Evolutionary conservation across 2,113 vertebrate genomes (phyloP), one percentile per base, ranked within the genome.

Genomic region (Zapus hudsonius): DNA sequence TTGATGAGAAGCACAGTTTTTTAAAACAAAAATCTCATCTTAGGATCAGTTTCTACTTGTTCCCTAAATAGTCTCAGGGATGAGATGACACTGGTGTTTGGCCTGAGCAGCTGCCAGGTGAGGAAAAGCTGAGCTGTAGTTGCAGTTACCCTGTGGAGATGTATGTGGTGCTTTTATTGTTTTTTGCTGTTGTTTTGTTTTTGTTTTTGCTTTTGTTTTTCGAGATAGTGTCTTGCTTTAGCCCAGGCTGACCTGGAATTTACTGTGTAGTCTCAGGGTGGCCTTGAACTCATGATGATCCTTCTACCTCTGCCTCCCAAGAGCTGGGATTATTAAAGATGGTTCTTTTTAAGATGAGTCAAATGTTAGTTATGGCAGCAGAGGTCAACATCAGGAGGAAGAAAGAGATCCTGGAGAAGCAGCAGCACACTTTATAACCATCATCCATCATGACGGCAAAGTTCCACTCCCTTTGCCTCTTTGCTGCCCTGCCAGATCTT

Each of bases 321-420:
- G n/a, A n/a, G n/a, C n/a, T n/a, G n/a, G n/a, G n/a, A n/a, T n/a
- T n/a, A n/a, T n/a, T n/a, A n/a, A n/a, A n/a, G n/a, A n/a, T n/a
- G n/a, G n/a, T n/a, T n/a, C n/a, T n/a, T 97, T 96, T 96, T 95
- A 87, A 78, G 95, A 98, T 97, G 96, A 97, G 89, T 98, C 97
- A 95, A 95, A 63, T 1, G 74, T 97, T 96, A 94, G 94, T 95
- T 94, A 97, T 97, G 96, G 97, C 96, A 98, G 97, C 97, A 10
- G 76, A 95, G 95, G 95, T 96, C 97, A 97, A 98, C 97, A 98
- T 96, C 97, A 92, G 84, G 94, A 90, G 94, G 44, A 36, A 95
- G 95, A 92, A 90, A 78, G 94, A 97, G 97, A 95, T 96, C 85
- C 96, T 97, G 96, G 96, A 92, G 96, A 96, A 94, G 63, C 78